Percentiles rank a stretch among this genome's conserved stretches.
These are phyloP conservation scores for Diorhabda carinulata DNA, from an alignment of 1,140 invertebrate species.

Conservation along the genomic window DNA sequence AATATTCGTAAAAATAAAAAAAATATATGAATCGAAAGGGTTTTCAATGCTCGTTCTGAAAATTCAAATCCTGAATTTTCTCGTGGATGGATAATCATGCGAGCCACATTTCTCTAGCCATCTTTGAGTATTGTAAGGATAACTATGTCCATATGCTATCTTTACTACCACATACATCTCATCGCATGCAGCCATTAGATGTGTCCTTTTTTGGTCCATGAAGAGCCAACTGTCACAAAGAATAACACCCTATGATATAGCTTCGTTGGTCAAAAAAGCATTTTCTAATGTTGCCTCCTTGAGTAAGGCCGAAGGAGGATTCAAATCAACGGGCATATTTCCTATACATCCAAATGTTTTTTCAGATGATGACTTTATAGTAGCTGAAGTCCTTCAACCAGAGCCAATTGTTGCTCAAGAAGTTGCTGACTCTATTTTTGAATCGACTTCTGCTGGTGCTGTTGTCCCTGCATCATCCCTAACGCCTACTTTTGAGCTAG, in stretches of 20 bases:
- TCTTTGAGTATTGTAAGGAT: constrained; percentile 16
- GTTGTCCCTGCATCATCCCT: too few relatives aligned
- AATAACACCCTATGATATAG: constrained; percentile 24
- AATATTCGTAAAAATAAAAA: too few relatives aligned
- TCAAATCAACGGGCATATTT: constrained; percentile 28
- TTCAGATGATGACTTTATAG: constrained; percentile 23
- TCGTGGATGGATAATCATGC: constrained; percentile 34
- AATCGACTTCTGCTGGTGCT: too few relatives aligned
- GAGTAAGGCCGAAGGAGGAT: constrained; percentile 24
- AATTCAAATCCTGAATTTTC: too few relatives aligned
- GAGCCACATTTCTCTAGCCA: constrained; percentile 23
- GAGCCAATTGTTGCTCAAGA: neutral
- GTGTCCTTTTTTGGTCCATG: constrained; percentile 19
- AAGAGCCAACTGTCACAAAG: constrained; percentile 25
- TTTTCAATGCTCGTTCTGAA: too few relatives aligned
- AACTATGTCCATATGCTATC: constrained; percentile 6
- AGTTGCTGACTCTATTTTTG: too few relatives aligned
- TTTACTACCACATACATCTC: constrained; percentile 17
- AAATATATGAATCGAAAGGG: too few relatives aligned
- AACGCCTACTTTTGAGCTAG: too few relatives aligned
- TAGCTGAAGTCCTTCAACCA: constrained; percentile 18
- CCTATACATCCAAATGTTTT: constrained; percentile 26
- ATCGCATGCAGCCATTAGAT: constrained; percentile 29
- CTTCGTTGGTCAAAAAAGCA: constrained; percentile 23
- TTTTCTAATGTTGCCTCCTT: constrained; percentile 23